A percentile compares a stretch with the other conserved stretches of the same genome.
phyloP scores from a whole-genome alignment of 2,113 vertebrate genomes.

The Petromus typicus region DNA sequence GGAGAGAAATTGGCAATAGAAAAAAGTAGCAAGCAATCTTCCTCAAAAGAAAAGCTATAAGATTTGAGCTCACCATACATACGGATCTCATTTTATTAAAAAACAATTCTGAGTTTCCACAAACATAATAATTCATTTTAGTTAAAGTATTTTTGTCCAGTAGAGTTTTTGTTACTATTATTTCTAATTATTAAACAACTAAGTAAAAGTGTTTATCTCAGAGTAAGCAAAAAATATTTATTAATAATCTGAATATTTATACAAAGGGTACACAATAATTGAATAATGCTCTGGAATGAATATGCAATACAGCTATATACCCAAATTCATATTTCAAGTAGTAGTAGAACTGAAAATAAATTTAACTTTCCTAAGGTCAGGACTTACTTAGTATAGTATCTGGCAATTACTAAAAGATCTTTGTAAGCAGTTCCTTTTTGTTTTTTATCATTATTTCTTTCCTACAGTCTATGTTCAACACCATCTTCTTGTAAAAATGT shows the following conservation, averaged over 20 bases:
- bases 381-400: background rate
- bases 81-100: background rate
- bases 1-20: background rate
- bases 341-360: background rate
- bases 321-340: background rate
- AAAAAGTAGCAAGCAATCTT: background rate
- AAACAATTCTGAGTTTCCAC: background rate
- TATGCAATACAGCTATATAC: background rate
- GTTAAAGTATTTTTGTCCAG: background rate
- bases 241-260: background rate
- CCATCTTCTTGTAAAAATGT: slow-evolving; percentile 21
- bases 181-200: background rate
- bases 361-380: background rate
- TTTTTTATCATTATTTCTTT: slow-evolving; percentile 22
- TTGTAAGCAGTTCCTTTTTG: slow-evolving; percentile 39
- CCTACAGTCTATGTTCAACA: slow-evolving; percentile 24
- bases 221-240: background rate
- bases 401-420: background rate
- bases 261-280: background rate
- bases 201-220: background rate
- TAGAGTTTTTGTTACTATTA: background rate
- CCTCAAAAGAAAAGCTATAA: background rate
- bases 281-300: background rate
- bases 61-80: background rate
- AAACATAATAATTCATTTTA: background rate